Conservation (phyloP, 2,113 vertebrate species). For the Seriola rivoliana region DNA sequence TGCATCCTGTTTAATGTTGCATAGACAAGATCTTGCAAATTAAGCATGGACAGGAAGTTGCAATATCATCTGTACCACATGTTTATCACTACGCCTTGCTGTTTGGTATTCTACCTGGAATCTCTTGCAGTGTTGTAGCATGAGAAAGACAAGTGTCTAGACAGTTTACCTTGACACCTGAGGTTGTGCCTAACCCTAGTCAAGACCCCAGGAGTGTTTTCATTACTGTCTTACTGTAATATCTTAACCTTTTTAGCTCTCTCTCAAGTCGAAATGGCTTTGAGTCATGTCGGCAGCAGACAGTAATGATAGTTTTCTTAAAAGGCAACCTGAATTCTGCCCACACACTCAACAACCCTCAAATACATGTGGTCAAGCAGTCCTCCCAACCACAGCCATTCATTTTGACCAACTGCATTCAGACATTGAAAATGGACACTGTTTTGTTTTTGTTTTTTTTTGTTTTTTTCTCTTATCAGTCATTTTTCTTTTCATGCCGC, state of each 20-base stretch:
- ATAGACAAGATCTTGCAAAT: constrained; percentile 24
- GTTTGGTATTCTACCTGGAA: constrained; percentile 1
- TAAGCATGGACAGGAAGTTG: constrained; percentile 3
- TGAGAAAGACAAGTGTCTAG: constrained; percentile 12
- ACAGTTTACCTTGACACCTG: background rate
- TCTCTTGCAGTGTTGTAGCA: background rate
- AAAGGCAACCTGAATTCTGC: constrained; percentile 45
- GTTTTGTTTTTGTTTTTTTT: background rate
- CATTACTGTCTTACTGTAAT: constrained; percentile 58
- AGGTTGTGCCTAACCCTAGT: constrained; percentile 35
- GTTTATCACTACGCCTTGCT: background rate
- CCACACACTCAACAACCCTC: constrained; percentile 21
- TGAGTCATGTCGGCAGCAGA: constrained; percentile 54
- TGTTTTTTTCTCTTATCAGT: background rate
- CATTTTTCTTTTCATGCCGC: background rate
- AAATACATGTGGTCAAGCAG: constrained; percentile 47
- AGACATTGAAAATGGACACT: background rate
- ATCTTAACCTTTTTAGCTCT: constrained; percentile 49
- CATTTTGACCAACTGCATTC: constrained; percentile 21
- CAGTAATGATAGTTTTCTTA: constrained; percentile 68
- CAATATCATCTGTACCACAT: constrained; percentile 17
- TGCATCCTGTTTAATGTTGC: constrained; percentile 31
- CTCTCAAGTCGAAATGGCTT: constrained; percentile 58
- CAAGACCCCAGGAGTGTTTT: constrained; percentile 40
- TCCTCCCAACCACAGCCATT: constrained; percentile 27